Base-by-base conservation (phyloP, 2,888 invertebrate genomes). In the Drosophila phalerata region DNA sequence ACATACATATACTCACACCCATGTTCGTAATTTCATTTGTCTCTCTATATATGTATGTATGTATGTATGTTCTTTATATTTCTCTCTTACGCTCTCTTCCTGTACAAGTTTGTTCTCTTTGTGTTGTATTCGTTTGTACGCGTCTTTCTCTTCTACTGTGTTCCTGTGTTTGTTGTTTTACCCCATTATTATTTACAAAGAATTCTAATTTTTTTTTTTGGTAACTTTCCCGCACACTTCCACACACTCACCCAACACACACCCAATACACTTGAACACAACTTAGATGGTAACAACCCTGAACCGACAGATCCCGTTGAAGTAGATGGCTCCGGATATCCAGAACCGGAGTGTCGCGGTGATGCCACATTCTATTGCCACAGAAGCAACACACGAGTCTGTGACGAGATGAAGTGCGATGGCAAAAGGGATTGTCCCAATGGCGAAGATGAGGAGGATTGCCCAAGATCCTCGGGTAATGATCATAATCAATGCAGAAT, bases 381-480 rank as follows among this genome's bases (percentile, higher is more conserved):
- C 25, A n/a, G 42, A 13, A 90, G 84, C 69, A 76, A 83, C 10
- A 47, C 38, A 1, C 55, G 64, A 17, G 90, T 93, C 74, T 93
- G 93, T 68, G 90, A 91, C 25, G 90, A 90, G 9, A 84, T 90
- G 69, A 70, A 66, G 19, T 93, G 93, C 74, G 92, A 93, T 70
- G 87, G 83, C 37, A 48, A 13, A 1, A 57, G 43, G 19, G 87
- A 93, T 67, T 93, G 93, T 81, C 91, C 91, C 28, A 45, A 89
- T 61, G 91, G 91, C 63, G 93, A 93, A 73, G 93, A 93, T 76
- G 93, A 93, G 78, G 57, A 69, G 13, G 66, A 79, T 64, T 93
- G 92, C 73, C 49, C 67, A 57, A 22, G 15, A 19, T 4, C 34
- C 3, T 49, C 34, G 60, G 82, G 82, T 82, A 82, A 76, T 58